A percentile compares a stretch with the other conserved stretches of the same genome.
phyloP scores from a whole-genome alignment of 1,140 invertebrate genomes.

The Bilobella aurantiaca region DNA sequence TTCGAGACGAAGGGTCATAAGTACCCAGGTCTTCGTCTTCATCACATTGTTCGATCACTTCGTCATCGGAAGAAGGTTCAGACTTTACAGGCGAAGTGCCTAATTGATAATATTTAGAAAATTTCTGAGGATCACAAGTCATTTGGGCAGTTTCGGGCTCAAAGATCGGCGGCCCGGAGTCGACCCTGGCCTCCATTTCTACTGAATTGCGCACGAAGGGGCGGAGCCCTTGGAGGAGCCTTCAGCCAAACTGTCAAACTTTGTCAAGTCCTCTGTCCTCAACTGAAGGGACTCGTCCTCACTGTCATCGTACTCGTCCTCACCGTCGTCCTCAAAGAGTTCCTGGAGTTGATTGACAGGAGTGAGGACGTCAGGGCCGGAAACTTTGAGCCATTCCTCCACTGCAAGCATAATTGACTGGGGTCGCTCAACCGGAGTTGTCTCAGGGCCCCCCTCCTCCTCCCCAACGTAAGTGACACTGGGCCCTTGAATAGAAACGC shows the following conservation, averaged over 20 bases:
- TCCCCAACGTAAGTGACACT: background rate
- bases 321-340: background rate
- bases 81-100: conserved; percentile 25
- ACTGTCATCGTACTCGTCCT: conserved; percentile 24
- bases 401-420: conserved; percentile 34
- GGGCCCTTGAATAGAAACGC: background rate
- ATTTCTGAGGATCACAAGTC: conserved; percentile 30
- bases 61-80: conserved; percentile 11
- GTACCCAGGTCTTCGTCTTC: conserved; percentile 32
- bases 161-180: background rate
- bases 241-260: background rate
- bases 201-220: background rate
- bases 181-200: background rate
- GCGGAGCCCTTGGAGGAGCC: background rate
- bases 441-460: background rate
- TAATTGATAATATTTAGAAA: conserved; percentile 34
- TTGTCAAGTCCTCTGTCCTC: background rate
- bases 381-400: conserved; percentile 34
- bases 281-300: conserved; percentile 12
- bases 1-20: conserved; percentile 19
- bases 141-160: background rate
- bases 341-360: conserved; percentile 16
- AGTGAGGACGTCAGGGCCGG: conserved; percentile 32
- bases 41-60: conserved; percentile 22
- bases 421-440: conserved; percentile 20